Evolutionary conservation across 2,113 vertebrate genomes (phyloP).

Genomic region (Spheniscus mendiculus): DNA sequence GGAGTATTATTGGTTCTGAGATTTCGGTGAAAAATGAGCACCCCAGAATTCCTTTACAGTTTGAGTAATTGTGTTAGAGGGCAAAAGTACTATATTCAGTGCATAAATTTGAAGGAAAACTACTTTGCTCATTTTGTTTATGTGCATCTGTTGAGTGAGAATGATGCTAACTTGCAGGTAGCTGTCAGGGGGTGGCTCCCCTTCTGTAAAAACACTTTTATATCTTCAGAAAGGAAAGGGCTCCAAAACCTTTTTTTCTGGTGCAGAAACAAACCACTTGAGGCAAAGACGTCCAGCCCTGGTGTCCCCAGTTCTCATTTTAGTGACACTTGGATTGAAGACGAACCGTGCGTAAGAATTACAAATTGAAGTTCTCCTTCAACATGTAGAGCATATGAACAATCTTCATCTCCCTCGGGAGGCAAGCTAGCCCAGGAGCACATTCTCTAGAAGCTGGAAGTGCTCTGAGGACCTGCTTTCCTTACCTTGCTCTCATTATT

Average conservation of each 20-base stretch:
- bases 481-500: not conserved
- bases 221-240: not conserved
- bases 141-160: not conserved
- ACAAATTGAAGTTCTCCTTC: not conserved
- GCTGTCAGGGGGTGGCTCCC: not conserved
- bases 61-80: not conserved
- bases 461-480: not conserved
- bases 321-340: not conserved
- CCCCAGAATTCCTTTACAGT: not conserved
- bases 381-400: not conserved
- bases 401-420: accelerated
- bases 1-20: not conserved
- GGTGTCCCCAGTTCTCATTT: not conserved
- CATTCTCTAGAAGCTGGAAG: not conserved
- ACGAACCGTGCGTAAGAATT: accelerated
- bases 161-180: not conserved
- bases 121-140: not conserved
- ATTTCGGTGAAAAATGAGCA: not conserved
- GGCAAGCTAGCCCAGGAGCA: not conserved
- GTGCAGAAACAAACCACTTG: not conserved
- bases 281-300: not conserved
- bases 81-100: not conserved
- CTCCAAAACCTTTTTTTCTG: not conserved
- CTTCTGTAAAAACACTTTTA: not conserved
- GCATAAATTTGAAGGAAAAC: not conserved